Evolutionary conservation across 2,888 invertebrate species (phyloP).

Genomic region (Pristionchus mayeri): DNA sequence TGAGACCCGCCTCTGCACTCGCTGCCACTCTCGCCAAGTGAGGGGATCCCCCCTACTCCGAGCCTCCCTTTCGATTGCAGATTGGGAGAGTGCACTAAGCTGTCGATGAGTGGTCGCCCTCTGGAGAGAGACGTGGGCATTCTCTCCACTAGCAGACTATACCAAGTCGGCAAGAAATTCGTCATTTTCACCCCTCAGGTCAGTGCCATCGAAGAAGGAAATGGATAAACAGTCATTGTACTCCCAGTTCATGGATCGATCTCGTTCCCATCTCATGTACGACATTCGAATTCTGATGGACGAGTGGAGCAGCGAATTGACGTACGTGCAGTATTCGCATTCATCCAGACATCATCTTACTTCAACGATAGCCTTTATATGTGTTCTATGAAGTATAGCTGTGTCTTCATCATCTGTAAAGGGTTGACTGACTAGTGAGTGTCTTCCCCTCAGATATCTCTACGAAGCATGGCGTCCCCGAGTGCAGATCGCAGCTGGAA

Average conservation of each 20-base stretch:
- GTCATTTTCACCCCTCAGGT: slow-evolving; percentile 99
- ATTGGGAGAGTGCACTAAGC: slow-evolving; percentile 85
- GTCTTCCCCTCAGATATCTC: slow-evolving; percentile 6
- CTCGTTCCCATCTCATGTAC: slow-evolving; percentile 97
- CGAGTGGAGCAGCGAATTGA: slow-evolving; percentile 74
- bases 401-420: not conserved
- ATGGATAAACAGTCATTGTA: not conserved
- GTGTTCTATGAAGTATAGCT: not conserved
- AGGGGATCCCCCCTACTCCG: too few species aligned
- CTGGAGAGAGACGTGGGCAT: slow-evolving; percentile 93
- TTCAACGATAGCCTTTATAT: not conserved
- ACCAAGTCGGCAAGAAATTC: slow-evolving; percentile 93
- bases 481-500: slow-evolving; percentile 93
- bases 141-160: slow-evolving; percentile 96
- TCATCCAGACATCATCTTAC: not conserved
- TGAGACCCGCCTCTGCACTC: slow-evolving; percentile 95
- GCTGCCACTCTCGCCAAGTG: slow-evolving; percentile 91
- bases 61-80: slow-evolving; percentile 64
- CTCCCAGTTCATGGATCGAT: slow-evolving; percentile 93
- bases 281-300: slow-evolving; percentile 98
- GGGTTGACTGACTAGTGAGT: too few species aligned
- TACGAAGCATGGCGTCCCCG: slow-evolving; percentile 49
- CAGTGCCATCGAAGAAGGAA: too few species aligned
- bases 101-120: slow-evolving; percentile 93
- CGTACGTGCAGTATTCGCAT: not conserved